Evolutionary conservation across 1,140 invertebrate genomes (phyloP).

Genomic region (Contarinia nasturtii): DNA sequence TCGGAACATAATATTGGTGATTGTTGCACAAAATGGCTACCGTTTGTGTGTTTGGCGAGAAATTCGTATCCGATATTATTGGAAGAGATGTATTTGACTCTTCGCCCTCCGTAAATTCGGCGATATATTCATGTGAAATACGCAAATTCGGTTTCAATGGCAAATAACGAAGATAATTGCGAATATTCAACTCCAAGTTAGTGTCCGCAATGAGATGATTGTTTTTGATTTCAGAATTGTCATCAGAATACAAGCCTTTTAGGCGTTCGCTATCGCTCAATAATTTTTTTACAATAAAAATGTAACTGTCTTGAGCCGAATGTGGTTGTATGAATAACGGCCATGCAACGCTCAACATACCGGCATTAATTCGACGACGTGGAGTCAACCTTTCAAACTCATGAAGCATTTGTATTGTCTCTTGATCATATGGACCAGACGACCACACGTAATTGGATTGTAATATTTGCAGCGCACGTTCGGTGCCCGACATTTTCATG

Average conservation of each 20-base stretch:
- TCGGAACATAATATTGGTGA: no score
- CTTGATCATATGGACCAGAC: not conserved
- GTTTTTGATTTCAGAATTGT: not conserved
- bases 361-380: not conserved
- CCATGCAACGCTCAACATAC: not conserved
- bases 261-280: not conserved
- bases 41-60: no score
- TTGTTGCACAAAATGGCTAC: no score
- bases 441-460: not conserved
- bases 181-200: not conserved
- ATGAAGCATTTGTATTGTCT: not conserved
- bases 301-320: not conserved
- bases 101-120: no score
- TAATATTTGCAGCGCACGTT: not conserved
- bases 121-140: not conserved
- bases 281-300: not conserved
- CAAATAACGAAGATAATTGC: not conserved
- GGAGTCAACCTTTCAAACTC: not conserved
- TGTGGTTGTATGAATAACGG: not conserved
- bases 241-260: not conserved
- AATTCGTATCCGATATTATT: no score
- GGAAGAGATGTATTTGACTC: no score
- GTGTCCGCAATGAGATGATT: not conserved
- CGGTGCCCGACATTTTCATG: not conserved
- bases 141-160: not conserved